Evolutionary conservation across 2,797 vertebrate genomes (phyloP).

Genomic region (Urophycis tenuis): DNA sequence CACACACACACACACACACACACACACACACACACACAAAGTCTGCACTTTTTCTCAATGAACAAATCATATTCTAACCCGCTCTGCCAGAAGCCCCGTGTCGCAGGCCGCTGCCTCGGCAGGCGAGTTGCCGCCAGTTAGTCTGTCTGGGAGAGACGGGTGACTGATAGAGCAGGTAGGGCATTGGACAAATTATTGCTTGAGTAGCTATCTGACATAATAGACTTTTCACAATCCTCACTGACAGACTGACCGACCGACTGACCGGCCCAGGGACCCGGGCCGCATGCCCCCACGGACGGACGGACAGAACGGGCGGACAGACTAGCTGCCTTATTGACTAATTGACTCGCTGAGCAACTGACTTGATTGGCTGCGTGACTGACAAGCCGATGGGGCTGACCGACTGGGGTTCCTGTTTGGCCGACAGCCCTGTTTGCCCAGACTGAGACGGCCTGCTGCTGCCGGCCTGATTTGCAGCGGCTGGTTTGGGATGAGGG

Average conservation of each 20-base stretch:
- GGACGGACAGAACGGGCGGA: background rate
- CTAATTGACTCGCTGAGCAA: constrained; percentile 9
- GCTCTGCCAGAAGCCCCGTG: background rate
- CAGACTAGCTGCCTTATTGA: background rate
- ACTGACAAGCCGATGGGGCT: background rate
- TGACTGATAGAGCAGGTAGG: background rate
- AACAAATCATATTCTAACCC: background rate
- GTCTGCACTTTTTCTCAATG: background rate
- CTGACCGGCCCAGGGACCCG: background rate
- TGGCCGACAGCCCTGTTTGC: constrained; percentile 27
- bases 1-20: too few species aligned
- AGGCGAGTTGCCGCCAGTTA: background rate
- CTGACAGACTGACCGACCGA: background rate
- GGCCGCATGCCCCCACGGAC: background rate
- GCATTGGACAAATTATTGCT: background rate
- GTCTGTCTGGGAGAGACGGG: background rate
- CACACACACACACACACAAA: background rate
- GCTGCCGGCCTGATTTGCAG: background rate
- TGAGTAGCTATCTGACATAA: background rate
- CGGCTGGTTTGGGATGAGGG: constrained; percentile 7
- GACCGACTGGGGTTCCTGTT: constrained; percentile 20
- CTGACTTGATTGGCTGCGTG: constrained; percentile 12
- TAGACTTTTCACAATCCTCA: background rate
- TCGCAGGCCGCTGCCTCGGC: background rate
- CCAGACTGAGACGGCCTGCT: constrained; percentile 33